phyloP scores from a whole-genome alignment of 2,113 vertebrate genomes.

The Crotalus viridis region DNA sequence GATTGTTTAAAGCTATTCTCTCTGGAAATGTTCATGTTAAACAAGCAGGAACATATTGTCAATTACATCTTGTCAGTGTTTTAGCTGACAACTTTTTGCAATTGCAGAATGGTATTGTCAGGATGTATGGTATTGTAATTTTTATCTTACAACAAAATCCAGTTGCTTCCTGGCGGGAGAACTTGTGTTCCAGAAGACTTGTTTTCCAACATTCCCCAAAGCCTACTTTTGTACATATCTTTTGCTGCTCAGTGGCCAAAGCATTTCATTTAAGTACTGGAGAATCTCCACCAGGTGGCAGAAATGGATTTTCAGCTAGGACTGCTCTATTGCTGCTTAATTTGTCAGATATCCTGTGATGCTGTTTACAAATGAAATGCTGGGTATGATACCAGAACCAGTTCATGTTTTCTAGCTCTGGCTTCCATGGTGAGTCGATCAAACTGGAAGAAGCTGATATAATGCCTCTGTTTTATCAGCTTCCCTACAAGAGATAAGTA shows the following conservation, averaged over 20 bases:
- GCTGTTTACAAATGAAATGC: background rate
- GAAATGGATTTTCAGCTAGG: conserved; percentile 71
- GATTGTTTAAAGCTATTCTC: background rate
- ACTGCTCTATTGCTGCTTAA: conserved; percentile 4
- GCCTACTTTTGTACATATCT: accelerated
- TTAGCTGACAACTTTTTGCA: background rate
- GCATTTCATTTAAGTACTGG: conserved; percentile 33
- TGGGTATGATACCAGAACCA: conserved; percentile 14
- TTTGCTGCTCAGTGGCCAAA: background rate
- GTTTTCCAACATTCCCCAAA: background rate
- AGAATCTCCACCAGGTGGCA: conserved; percentile 71
- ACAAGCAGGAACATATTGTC: background rate
- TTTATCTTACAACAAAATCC: background rate
- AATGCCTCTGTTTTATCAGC: background rate
- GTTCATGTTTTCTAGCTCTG: conserved; percentile 18
- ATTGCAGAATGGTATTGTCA: background rate
- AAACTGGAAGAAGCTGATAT: conserved; percentile 27
- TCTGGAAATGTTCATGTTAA: background rate
- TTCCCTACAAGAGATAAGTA: background rate
- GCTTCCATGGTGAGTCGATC: background rate
- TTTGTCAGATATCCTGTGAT: conserved; percentile 46
- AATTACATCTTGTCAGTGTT: background rate
- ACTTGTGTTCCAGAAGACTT: background rate
- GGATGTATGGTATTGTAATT: background rate
- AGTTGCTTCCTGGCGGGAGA: too few species aligned